These are phyloP conservation scores for Pardalotus punctatus DNA, from an alignment of 2,113 vertebrate species.

Conservation along the genomic window DNA sequence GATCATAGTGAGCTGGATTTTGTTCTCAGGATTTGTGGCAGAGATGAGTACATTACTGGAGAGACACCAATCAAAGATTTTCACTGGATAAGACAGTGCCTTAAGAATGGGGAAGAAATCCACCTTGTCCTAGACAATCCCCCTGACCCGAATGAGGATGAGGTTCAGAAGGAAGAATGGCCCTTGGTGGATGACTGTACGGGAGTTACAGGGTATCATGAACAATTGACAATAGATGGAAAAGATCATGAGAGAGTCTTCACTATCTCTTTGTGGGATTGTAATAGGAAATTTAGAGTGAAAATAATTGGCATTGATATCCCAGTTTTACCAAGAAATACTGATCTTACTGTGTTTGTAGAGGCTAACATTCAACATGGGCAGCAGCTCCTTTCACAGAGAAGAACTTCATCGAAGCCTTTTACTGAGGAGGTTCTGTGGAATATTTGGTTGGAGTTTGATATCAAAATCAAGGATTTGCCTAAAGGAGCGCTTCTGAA, in stretches of 20 bases:
- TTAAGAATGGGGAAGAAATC: constrained; percentile 94
- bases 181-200: constrained; percentile 95
- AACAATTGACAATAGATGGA: constrained; percentile 93
- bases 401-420: constrained; percentile 85
- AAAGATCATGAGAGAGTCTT: constrained; percentile 96
- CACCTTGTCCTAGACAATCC: constrained; percentile 88
- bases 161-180: constrained; percentile 95
- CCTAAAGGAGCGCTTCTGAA: constrained; percentile 92
- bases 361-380: constrained; percentile 96
- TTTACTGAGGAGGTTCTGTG: constrained; percentile 96
- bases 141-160: constrained; percentile 82
- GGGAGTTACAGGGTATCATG: constrained; percentile 92
- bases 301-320: constrained; percentile 96
- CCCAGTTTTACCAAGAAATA: constrained; percentile 86
- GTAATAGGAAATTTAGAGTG: constrained; percentile 91
- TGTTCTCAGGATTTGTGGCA: constrained; percentile 91
- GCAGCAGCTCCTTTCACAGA: constrained; percentile 91
- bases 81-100: constrained; percentile 92
- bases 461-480: constrained; percentile 93
- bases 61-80: constrained; percentile 89
- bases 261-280: constrained; percentile 98
- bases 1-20: constrained; percentile 85
- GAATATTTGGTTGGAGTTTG: constrained; percentile 96
- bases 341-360: constrained; percentile 89
- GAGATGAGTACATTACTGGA: constrained; percentile 92